Percentiles rank a stretch among this genome's conserved stretches.
Conservation (phyloP, 2,113 vertebrate species). For the Arizona elegans region DNA sequence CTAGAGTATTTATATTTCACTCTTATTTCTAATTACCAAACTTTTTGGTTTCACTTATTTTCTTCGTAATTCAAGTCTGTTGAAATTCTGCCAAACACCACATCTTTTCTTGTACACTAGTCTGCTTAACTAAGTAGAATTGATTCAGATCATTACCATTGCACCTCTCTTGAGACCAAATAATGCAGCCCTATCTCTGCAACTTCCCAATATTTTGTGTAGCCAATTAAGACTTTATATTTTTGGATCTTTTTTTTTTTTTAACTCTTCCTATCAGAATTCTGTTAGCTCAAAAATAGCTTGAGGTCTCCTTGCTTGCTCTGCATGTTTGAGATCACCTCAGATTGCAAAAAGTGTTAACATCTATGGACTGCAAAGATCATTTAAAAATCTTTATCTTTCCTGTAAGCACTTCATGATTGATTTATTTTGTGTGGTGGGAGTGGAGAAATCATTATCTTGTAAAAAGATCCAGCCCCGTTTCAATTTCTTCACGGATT, state of each 20-base stretch:
- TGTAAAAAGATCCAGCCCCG: not conserved
- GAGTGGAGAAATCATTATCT: not conserved
- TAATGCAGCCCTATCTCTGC: not conserved
- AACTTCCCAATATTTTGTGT: not conserved
- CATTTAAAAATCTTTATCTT: not conserved
- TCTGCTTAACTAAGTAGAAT: not conserved
- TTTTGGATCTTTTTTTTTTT: not conserved
- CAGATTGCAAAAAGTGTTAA: not conserved
- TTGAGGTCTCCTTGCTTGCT: not conserved
- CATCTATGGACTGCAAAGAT: not conserved
- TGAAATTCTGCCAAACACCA: not conserved
- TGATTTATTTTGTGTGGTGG: not conserved
- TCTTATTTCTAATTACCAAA: not conserved
- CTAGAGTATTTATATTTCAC: constrained; percentile 3
- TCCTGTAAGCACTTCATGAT: not conserved
- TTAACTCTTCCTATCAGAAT: not conserved
- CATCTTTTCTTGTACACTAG: not conserved
- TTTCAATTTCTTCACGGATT: not conserved
- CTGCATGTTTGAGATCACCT: not conserved
- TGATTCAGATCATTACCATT: not conserved
- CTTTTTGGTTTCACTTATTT: not conserved
- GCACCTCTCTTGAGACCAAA: not conserved
- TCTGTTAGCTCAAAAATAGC: not conserved
- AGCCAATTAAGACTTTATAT: not conserved
- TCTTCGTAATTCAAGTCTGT: too few species aligned